Percentiles rank a stretch among this genome's conserved stretches.
Evolutionary conservation across 2,797 vertebrate species (phyloP).

Genomic region (Pantherophis alleghaniensis): DNA sequence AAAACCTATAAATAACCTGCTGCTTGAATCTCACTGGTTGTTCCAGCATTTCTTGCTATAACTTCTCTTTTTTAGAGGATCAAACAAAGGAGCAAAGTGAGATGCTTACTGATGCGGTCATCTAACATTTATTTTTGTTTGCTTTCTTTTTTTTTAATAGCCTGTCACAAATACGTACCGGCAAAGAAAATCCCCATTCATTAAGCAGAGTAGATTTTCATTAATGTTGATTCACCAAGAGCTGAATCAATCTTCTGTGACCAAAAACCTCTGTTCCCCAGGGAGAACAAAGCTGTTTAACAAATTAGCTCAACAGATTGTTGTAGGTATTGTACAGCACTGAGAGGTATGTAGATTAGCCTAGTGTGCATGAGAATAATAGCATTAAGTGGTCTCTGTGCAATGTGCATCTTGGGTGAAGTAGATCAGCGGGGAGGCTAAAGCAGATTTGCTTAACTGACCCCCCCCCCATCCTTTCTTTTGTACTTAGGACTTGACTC

Average conservation of each 20-base stretch:
- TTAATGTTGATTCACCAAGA: slow-evolving; percentile 75
- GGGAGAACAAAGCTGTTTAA: slow-evolving; percentile 71
- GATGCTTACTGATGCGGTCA: slow-evolving; percentile 31
- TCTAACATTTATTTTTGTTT: slow-evolving; percentile 62
- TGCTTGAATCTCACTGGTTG: neutral
- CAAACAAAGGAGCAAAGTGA: neutral
- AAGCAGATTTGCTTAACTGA: neutral
- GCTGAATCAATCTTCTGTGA: slow-evolving; percentile 78
- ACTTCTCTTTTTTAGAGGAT: neutral
- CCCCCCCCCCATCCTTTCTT: neutral
- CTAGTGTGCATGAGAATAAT: slow-evolving; percentile 38
- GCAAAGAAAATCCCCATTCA: slow-evolving; percentile 51
- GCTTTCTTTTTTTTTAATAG: slow-evolving; percentile 66
- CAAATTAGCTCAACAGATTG: slow-evolving; percentile 73
- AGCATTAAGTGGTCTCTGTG: slow-evolving; percentile 9
- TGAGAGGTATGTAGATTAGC: slow-evolving; percentile 34
- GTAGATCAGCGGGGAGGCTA: fast-evolving
- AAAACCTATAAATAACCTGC: neutral
- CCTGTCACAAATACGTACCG: slow-evolving; percentile 64
- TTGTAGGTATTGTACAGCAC: slow-evolving; percentile 67
- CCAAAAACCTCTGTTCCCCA: slow-evolving; percentile 65
- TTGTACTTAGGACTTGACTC: fast-evolving
- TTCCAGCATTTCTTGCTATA: neutral
- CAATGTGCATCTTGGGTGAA: slow-evolving; percentile 31
- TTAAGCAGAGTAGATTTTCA: slow-evolving; percentile 75